phyloP scores from a whole-genome alignment of 1,140 invertebrate species.

The Apis laboriosa region DNA sequence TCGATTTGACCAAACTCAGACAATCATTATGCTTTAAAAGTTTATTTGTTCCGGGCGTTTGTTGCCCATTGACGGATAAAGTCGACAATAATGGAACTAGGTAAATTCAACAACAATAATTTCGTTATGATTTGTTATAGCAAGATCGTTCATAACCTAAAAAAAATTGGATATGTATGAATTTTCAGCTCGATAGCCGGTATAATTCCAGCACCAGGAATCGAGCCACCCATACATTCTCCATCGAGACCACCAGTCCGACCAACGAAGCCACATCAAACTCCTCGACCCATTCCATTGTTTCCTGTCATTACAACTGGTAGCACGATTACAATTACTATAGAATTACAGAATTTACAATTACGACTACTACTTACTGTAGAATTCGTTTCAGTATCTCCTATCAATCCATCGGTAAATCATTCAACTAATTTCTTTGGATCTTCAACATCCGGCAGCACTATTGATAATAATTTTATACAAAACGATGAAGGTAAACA shows the following conservation, averaged over 20 bases:
- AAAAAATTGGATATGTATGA: not conserved
- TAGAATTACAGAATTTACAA: no score
- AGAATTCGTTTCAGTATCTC: conserved; percentile 21
- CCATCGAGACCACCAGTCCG: conserved; percentile 63
- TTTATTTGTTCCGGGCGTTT: conserved; percentile 94
- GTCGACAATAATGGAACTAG: conserved; percentile 23
- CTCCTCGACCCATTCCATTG: conserved; percentile 77
- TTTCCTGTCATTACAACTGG: conserved; percentile 60
- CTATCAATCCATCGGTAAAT: conserved; percentile 54
- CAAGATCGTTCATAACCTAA: no score
- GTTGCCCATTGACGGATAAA: conserved; percentile 86
- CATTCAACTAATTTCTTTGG: conserved; percentile 64
- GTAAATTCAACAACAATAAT: not conserved
- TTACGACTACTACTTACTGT: not conserved
- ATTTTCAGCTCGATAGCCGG: conserved; percentile 51
- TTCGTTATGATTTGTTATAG: no score
- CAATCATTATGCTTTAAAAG: conserved; percentile 96
- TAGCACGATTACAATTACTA: conserved; percentile 21
- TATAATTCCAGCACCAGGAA: conserved; percentile 37
- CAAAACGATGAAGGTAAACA: conserved; percentile 75
- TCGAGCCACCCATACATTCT: conserved; percentile 37
- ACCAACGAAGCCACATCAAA: conserved; percentile 69
- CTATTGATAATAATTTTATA: conserved; percentile 76
- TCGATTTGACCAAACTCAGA: conserved; percentile 90
- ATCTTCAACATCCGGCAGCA: conserved; percentile 54